A percentile compares a stretch with the other conserved stretches of the same genome.
Evolutionary conservation across 1,140 invertebrate genomes (phyloP).

Genomic region (Cotesia glomerata): DNA sequence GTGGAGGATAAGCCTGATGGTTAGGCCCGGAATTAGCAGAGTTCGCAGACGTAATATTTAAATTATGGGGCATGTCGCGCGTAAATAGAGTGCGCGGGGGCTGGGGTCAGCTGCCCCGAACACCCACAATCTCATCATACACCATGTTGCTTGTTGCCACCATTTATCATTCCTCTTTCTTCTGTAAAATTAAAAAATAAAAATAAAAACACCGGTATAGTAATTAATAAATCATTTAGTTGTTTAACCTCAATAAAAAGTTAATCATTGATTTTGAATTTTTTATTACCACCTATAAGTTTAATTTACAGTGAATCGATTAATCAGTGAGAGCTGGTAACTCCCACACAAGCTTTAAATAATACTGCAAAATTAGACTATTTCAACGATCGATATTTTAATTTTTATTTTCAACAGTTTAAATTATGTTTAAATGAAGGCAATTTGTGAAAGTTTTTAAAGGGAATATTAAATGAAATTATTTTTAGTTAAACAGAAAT

Average conservation of each 20-base stretch:
- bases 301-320: background rate
- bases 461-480: too few relatives aligned
- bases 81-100: slow-evolving; percentile 60
- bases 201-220: too few relatives aligned
- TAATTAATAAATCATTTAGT: background rate
- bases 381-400: background rate
- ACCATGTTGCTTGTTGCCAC: slow-evolving; percentile 60
- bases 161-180: slow-evolving; percentile 52
- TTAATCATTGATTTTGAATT: background rate
- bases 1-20: slow-evolving; percentile 59
- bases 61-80: slow-evolving; percentile 60
- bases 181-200: slow-evolving; percentile 25
- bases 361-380: background rate
- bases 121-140: slow-evolving; percentile 61
- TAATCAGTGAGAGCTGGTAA: background rate
- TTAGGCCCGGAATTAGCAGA: slow-evolving; percentile 57
- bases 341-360: too few relatives aligned
- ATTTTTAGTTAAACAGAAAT: too few relatives aligned
- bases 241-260: background rate
- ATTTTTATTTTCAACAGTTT: background rate
- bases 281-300: background rate
- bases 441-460: too few relatives aligned
- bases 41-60: slow-evolving; percentile 57
- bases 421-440: too few relatives aligned
- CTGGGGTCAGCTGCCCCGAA: slow-evolving; percentile 65